Percentiles rank a stretch among this genome's conserved stretches.
phyloP scores from a whole-genome alignment of 1,140 invertebrate genomes.

The Musca vetustissima region DNA sequence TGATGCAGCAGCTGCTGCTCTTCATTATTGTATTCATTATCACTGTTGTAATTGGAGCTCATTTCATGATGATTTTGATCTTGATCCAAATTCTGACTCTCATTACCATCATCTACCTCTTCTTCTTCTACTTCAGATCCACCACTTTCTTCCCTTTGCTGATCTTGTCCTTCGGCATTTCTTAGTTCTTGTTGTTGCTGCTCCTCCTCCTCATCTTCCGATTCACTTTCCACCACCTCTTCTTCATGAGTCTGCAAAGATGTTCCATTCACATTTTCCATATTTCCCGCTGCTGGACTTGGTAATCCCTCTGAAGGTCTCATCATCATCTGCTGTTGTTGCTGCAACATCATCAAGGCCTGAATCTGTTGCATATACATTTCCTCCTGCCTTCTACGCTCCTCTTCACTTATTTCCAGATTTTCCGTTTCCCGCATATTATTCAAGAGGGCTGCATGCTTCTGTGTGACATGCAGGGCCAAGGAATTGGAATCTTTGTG shows the following conservation, averaged over 20 bases:
- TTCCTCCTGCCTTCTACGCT: constrained; percentile 37
- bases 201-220: constrained; percentile 16
- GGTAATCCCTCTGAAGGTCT: background rate
- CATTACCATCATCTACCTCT: too few species aligned
- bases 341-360: constrained; percentile 33
- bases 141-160: too few species aligned
- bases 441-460: constrained; percentile 45
- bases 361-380: constrained; percentile 45
- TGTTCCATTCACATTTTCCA: constrained; percentile 26
- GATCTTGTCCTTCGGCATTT: background rate
- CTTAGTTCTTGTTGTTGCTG: background rate
- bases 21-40: background rate
- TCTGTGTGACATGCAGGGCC: constrained; percentile 45
- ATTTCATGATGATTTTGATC: too few species aligned
- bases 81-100: too few species aligned
- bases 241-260: constrained; percentile 34
- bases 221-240: constrained; percentile 37
- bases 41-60: too few species aligned
- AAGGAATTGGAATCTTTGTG: constrained; percentile 47
- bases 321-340: constrained; percentile 1
- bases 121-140: too few species aligned
- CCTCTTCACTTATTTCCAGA: constrained; percentile 35
- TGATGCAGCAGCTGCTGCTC: background rate
- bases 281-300: background rate
- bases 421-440: constrained; percentile 37